A percentile compares a stretch with the other conserved stretches of the same genome.
Conservation (phyloP, 2,888 invertebrate species). For the Protodeltote pygarga region DNA sequence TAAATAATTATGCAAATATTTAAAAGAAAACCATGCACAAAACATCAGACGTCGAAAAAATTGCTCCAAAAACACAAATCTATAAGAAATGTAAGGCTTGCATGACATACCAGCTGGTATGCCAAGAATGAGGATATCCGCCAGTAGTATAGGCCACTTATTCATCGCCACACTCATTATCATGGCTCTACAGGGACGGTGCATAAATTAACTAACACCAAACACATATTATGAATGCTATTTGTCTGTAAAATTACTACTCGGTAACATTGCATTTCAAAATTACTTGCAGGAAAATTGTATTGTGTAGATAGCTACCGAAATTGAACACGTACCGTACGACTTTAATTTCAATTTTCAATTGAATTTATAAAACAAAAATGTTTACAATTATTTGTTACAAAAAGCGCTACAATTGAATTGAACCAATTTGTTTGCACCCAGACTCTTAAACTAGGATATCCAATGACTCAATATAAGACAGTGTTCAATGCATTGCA, state of each 20-base stretch:
- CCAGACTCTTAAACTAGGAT: no score
- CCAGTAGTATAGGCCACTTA: slow-evolving; percentile 51
- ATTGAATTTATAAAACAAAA: no score
- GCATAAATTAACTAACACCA: slow-evolving; percentile 53
- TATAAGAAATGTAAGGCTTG: slow-evolving; percentile 32
- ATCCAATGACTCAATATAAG: no score
- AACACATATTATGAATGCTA: slow-evolving; percentile 38
- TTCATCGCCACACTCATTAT: slow-evolving; percentile 65
- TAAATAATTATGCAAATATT: no score
- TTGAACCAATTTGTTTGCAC: no score
- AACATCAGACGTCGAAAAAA: not conserved
- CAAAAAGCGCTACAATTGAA: no score
- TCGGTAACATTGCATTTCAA: slow-evolving; percentile 18
- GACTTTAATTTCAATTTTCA: no score
- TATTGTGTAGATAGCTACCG: not conserved
- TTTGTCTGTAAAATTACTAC: slow-evolving; percentile 46
- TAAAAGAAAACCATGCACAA: not conserved
- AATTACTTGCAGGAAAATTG: slow-evolving; percentile 13
- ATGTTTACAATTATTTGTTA: no score
- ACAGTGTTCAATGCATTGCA: no score
- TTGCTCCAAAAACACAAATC: slow-evolving; percentile 23
- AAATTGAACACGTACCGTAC: no score
- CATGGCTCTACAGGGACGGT: slow-evolving; percentile 39
- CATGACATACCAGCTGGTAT: slow-evolving; percentile 45
- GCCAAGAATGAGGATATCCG: slow-evolving; percentile 58